Conservation (phyloP, 1,140 invertebrate species). For the Limonius californicus region DNA sequence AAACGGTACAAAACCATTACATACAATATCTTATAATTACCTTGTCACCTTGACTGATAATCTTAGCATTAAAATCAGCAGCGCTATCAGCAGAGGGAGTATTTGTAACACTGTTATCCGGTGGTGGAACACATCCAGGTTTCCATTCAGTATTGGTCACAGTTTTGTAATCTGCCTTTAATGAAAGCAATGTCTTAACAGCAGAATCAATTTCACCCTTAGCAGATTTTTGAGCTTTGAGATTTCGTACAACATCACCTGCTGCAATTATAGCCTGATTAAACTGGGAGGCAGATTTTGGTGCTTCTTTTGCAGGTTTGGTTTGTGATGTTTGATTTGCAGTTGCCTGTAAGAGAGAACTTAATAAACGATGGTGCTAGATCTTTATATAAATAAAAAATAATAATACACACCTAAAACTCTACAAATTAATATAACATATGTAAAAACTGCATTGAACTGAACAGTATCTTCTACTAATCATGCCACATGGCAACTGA, state of each 20-base stretch:
- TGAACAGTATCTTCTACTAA: too few relatives aligned
- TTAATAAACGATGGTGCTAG: too few relatives aligned
- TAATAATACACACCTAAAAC: too few relatives aligned
- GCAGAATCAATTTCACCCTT: conserved; percentile 59
- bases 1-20: too few relatives aligned
- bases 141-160: conserved; percentile 52
- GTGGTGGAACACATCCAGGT: conserved; percentile 31
- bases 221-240: conserved; percentile 62
- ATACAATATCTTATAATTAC: conserved; percentile 52
- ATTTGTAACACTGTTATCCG: neutral
- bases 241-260: conserved; percentile 65
- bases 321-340: too few relatives aligned
- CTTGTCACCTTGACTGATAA: conserved; percentile 68
- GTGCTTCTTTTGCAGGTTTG: too few relatives aligned
- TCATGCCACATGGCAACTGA: too few relatives aligned
- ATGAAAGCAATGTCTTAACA: conserved; percentile 65
- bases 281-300: conserved; percentile 25
- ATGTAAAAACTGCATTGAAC: too few relatives aligned
- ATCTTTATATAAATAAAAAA: too few relatives aligned
- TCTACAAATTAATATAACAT: too few relatives aligned
- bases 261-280: conserved; percentile 55
- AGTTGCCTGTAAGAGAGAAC: too few relatives aligned
- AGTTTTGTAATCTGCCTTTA: conserved; percentile 79
- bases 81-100: conserved; percentile 18
- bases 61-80: conserved; percentile 53